Evolutionary conservation across 2,888 invertebrate species (phyloP), one percentile per base, ranked within the genome.

Genomic region (Rhaphigaster nebulosa): DNA sequence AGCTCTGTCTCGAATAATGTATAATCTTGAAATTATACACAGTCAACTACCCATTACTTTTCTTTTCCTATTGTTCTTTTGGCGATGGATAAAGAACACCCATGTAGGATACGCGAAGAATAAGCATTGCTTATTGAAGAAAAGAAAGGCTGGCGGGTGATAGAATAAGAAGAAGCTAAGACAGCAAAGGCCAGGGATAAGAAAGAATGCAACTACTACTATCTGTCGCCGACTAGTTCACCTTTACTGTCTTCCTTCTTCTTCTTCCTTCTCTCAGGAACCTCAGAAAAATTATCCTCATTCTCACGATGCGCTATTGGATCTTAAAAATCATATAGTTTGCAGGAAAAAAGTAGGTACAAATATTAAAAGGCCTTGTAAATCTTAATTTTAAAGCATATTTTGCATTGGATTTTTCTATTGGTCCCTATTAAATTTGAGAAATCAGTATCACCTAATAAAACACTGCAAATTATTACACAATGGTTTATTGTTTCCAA

Each of bases 41-140:
- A 45, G 45, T 45, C 45, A 45, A 5, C 45, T 8, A 5, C 45
- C 45, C 45, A 12, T 12, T 12, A 8, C 45, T 45, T 45, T 45
- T 45, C 5, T n/a, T 29, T 65, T 65, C 13, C 29, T 12, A 65
- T 29, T 65, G n/a, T n/a, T 12, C 29, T 29, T 3, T 13, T 3
- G 60, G 15, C 12, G 60, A 6, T 60, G 5, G 60, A 60, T 10
- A 60, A n/a, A 60, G 60, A 60, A 60, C n/a, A 60, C n/a, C 60
- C 60, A 65, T 65, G 60, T 65, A 29, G 60, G 60, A 65, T 65
- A n/a, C n/a, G 60, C 8, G n/a, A 13, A 13, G 60, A 65, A 65
- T 65, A 65, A 65, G 60, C n/a, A 65, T 65, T 65, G 60, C 60
- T 29, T 65, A 65, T 65, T 65, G 29, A 29, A 65, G 76, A 26